Conservation (phyloP, 2,888 invertebrate species). For the Sinelater perroti region DNA sequence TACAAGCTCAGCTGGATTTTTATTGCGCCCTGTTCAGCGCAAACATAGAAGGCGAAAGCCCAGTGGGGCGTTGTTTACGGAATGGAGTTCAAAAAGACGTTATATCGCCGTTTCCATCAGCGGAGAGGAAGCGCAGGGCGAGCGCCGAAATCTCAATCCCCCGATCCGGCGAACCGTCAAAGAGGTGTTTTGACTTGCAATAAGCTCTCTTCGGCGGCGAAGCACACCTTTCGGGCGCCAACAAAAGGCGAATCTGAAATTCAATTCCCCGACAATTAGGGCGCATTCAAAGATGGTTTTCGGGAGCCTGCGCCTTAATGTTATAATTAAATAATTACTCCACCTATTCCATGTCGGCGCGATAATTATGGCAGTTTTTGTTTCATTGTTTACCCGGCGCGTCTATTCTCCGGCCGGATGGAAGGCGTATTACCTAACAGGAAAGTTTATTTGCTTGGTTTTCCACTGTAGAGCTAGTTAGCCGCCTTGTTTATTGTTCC, state of each 20-base stretch:
- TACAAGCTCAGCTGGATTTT: too few species aligned
- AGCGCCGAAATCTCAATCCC: conserved; percentile 5
- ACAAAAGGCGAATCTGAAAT: conserved; percentile 36
- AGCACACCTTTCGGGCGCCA: conserved; percentile 19
- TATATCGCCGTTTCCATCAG: conserved; percentile 6
- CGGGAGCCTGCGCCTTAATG: conserved; percentile 43
- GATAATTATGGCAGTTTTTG: conserved; percentile 43
- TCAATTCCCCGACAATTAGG: conserved; percentile 33
- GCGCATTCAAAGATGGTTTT: conserved; percentile 38
- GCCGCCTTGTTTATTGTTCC: conserved; percentile 35
- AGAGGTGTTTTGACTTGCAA: conserved; percentile 27
- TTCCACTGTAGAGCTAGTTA: conserved; percentile 37
- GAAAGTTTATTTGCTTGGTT: conserved; percentile 37
- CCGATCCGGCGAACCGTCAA: conserved; percentile 15
- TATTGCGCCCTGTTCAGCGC: too few species aligned
- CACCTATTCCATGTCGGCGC: conserved; percentile 55
- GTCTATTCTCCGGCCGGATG: conserved; percentile 28
- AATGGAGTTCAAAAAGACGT: neutral
- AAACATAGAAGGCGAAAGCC: too few species aligned
- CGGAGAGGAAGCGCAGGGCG: neutral
- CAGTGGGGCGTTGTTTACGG: too few species aligned
- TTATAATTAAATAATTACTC: conserved; percentile 59
- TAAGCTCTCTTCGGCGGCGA: conserved; percentile 25
- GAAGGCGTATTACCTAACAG: conserved; percentile 37
- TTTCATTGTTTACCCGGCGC: conserved; percentile 39